Evolutionary conservation across 2,113 vertebrate species (phyloP).

Genomic region (Silurus asotus): DNA sequence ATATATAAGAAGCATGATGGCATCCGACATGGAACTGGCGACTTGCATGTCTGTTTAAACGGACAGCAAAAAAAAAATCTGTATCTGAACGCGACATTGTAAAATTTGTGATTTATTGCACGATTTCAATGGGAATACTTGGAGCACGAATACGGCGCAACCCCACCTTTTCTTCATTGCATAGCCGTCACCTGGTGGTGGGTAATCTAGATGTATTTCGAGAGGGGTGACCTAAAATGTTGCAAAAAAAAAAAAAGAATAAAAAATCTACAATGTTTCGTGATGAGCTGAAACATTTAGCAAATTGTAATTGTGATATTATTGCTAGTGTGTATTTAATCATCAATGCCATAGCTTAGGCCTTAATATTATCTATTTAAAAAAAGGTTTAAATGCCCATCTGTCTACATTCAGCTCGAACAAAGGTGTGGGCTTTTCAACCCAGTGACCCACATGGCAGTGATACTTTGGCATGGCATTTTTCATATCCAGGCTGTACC

Average conservation of each 20-base stretch:
- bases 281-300: neutral
- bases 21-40: neutral
- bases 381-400: constrained; percentile 1
- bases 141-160: constrained; percentile 28
- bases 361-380: constrained; percentile 14
- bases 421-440: neutral
- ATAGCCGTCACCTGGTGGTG: constrained; percentile 19
- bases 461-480: constrained; percentile 1
- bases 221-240: constrained; percentile 2
- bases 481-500: constrained; percentile 12
- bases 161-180: constrained; percentile 48
- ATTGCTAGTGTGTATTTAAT: neutral
- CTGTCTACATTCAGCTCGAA: constrained; percentile 9
- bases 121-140: neutral
- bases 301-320: neutral
- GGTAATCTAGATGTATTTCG: constrained; percentile 9
- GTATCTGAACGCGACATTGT: neutral
- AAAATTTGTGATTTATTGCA: too few species aligned
- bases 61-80: neutral
- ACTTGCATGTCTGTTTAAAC: neutral
- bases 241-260: neutral
- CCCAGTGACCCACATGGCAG: constrained; percentile 22
- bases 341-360: neutral
- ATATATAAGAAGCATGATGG: constrained; percentile 6
- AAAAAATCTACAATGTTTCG: neutral